phyloP scores from a whole-genome alignment of 2,797 vertebrate species.

The Etheostoma nigrum region DNA sequence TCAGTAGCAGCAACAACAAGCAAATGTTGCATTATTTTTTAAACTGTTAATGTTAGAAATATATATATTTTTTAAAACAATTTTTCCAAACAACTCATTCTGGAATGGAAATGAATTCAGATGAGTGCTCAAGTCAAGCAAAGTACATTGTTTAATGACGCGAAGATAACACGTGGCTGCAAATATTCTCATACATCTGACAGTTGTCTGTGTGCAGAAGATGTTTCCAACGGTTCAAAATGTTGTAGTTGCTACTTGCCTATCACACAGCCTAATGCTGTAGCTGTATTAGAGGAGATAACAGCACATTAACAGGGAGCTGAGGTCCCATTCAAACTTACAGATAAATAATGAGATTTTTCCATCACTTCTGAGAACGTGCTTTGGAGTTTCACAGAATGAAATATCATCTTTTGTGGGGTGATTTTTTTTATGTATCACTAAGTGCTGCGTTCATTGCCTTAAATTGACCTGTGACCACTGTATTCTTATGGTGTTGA shows the following conservation, averaged over 20 bases:
- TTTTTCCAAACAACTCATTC: not conserved
- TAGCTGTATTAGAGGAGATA: conserved; percentile 33
- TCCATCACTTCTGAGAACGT: not conserved
- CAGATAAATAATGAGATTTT: conserved; percentile 17
- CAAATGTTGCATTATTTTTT: not conserved
- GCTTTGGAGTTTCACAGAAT: not conserved
- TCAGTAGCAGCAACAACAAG: not conserved
- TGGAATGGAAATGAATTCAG: not conserved
- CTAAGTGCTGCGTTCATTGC: not conserved
- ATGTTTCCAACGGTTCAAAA: conserved; percentile 27
- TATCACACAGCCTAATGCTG: not conserved
- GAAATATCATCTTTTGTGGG: not conserved
- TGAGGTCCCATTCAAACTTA: conserved; percentile 17
- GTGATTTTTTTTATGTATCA: not conserved
- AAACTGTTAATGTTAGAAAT: not conserved
- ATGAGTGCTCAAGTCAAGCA: not conserved
- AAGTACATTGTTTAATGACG: not conserved
- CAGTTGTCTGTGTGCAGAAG: not conserved
- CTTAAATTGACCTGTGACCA: not conserved
- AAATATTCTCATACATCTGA: conserved; percentile 14
- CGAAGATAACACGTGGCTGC: not conserved
- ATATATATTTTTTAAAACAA: not conserved
- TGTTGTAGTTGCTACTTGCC: not conserved
- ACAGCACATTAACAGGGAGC: conserved; percentile 18
- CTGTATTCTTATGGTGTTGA: not conserved